A percentile compares a stretch with the other conserved stretches of the same genome.
Conservation (phyloP, 2,113 vertebrate species). For the Orientallactaga bullata region DNA sequence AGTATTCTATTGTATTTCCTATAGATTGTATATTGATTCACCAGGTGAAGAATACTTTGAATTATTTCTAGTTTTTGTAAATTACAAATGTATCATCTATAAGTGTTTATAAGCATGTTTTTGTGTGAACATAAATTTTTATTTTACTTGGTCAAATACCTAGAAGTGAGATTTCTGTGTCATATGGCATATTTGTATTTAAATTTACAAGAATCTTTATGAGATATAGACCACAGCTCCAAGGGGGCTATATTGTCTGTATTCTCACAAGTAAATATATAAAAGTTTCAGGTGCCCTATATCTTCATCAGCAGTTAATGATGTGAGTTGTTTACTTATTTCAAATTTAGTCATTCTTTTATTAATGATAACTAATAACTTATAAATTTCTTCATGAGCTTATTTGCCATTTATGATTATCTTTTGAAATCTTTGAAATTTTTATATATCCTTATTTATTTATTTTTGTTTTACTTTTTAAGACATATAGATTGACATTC, state of each 20-base stretch:
- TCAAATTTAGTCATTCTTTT: constrained; percentile 2
- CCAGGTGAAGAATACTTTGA: constrained; percentile 15
- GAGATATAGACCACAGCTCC: background rate
- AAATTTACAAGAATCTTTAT: constrained; percentile 25
- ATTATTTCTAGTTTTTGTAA: constrained; percentile 37
- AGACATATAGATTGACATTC: background rate
- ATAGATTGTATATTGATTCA: constrained; percentile 8
- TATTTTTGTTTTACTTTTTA: no score
- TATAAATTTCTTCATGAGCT: background rate
- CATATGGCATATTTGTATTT: background rate
- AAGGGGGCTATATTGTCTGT: background rate
- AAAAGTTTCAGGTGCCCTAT: background rate
- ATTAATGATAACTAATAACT: background rate
- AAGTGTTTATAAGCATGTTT: background rate
- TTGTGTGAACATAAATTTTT: constrained; percentile 21
- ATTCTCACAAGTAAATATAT: constrained; percentile 18
- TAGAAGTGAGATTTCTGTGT: background rate
- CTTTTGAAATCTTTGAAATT: background rate
- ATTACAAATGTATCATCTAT: background rate
- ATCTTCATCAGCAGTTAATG: no score
- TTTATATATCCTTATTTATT: background rate
- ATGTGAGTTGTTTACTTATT: background rate
- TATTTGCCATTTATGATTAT: background rate
- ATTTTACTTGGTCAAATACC: constrained; percentile 26
- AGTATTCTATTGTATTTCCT: background rate